Evolutionary conservation across 2,113 vertebrate genomes (phyloP).

Genomic region (Silurus asotus): DNA sequence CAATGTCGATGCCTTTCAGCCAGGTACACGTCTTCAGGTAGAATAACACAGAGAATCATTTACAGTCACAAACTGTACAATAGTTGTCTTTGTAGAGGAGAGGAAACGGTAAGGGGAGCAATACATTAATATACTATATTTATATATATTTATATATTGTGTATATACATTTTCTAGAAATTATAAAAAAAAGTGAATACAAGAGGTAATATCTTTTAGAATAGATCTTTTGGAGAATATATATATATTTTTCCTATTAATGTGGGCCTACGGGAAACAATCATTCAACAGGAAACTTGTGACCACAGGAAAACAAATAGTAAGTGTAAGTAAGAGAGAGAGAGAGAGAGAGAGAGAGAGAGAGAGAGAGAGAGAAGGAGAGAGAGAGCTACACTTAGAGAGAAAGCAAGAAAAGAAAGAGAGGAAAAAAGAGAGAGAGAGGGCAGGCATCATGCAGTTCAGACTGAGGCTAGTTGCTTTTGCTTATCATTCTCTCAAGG

Average conservation of each 20-base stretch:
- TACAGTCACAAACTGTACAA: slow-evolving; percentile 87
- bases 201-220: slow-evolving; percentile 60
- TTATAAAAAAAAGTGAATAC: slow-evolving; percentile 74
- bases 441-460: slow-evolving; percentile 70
- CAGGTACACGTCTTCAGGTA: slow-evolving; percentile 75
- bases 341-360: slow-evolving; percentile 45
- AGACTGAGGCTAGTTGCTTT: slow-evolving; percentile 73
- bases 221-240: slow-evolving; percentile 71
- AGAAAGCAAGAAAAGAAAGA: slow-evolving; percentile 35
- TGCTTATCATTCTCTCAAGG: slow-evolving; percentile 90
- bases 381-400: slow-evolving; percentile 51
- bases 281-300: slow-evolving; percentile 59
- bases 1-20: slow-evolving; percentile 74
- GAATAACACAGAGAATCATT: slow-evolving; percentile 79
- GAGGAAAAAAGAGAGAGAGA: slow-evolving; percentile 41
- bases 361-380: slow-evolving; percentile 50
- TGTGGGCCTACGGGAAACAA: slow-evolving; percentile 74
- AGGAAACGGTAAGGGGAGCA: slow-evolving; percentile 58
- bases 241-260: slow-evolving; percentile 58
- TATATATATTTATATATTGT: slow-evolving; percentile 57
- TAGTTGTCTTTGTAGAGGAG: slow-evolving; percentile 68
- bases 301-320: slow-evolving; percentile 64
- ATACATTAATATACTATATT: slow-evolving; percentile 62
- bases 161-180: slow-evolving; percentile 68
- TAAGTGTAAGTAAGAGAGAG: slow-evolving; percentile 52